Percentiles rank a stretch among this genome's conserved stretches.
Conservation (phyloP, 1,140 invertebrate genomes). For the Drosophila repletoides region DNA sequence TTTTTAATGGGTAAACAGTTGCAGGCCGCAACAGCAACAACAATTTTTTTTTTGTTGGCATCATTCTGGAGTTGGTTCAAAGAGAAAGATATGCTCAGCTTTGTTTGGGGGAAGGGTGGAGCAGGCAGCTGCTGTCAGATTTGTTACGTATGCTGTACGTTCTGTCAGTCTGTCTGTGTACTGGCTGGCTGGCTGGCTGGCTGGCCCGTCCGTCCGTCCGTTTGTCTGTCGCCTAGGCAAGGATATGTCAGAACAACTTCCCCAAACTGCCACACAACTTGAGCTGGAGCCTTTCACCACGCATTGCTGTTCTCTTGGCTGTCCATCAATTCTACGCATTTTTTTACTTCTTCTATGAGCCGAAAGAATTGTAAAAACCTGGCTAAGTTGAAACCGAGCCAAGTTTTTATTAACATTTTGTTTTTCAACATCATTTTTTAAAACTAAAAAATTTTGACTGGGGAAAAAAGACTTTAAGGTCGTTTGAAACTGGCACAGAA, state of each 20-base stretch:
- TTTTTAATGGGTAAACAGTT: too few relatives aligned
- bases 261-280: constrained; percentile 27
- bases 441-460: not conserved
- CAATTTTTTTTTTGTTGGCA: constrained; percentile 58
- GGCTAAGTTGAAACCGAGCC: too few relatives aligned
- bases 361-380: too few relatives aligned
- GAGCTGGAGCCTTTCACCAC: constrained; percentile 40
- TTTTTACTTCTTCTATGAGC: too few relatives aligned
- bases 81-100: not conserved
- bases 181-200: too few relatives aligned
- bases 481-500: constrained; percentile 15
- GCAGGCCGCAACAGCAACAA: constrained; percentile 55
- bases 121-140: constrained; percentile 22
- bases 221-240: constrained; percentile 27
- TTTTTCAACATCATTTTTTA: too few relatives aligned
- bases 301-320: constrained; percentile 4
- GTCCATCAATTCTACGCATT: constrained; percentile 4
- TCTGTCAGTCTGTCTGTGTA: constrained; percentile 11
- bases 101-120: not conserved
- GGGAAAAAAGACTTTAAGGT: constrained; percentile 35
- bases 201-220: not conserved
- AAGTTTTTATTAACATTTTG: too few relatives aligned
- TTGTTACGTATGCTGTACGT: constrained; percentile 45
- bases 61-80: constrained; percentile 35
- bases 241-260: constrained; percentile 49